phyloP scores from a whole-genome alignment of 2,888 invertebrate genomes.

The Eupithecia subfuscata region DNA sequence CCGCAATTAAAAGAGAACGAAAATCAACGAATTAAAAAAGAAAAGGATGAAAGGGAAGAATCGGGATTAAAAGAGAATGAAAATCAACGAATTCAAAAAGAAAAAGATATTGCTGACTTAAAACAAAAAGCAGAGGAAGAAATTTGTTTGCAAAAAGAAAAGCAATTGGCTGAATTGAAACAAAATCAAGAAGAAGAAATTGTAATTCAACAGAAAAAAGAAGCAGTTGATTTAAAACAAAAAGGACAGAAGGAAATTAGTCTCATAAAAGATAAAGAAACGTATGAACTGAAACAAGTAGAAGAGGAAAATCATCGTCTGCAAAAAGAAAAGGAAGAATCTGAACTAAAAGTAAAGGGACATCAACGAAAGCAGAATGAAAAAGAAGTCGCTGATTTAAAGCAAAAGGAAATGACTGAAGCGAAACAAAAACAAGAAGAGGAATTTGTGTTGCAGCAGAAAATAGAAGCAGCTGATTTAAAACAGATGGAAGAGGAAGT shows the following conservation, averaged over 20 bases:
- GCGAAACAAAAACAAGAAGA: background rate
- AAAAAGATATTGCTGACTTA: background rate
- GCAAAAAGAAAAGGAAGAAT: conserved; percentile 25
- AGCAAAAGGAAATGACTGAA: background rate
- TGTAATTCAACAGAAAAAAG: background rate
- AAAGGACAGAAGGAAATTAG: conserved; percentile 3
- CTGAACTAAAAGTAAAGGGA: conserved; percentile 9
- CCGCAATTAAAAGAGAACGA: background rate
- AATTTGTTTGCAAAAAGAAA: background rate
- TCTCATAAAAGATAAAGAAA: background rate
- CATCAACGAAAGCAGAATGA: background rate
- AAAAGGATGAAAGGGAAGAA: background rate
- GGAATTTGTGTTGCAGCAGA: background rate
- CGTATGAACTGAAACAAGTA: background rate
- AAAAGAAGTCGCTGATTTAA: background rate
- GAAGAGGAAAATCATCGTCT: background rate
- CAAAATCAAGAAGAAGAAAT: background rate
- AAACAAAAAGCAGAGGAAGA: conserved; percentile 4
- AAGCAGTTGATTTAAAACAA: background rate
- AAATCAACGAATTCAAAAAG: background rate
- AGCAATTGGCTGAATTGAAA: conserved; percentile 4
- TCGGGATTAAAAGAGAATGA: background rate
- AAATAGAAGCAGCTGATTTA: background rate
- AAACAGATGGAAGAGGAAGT: background rate
- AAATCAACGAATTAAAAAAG: background rate